Conservation (phyloP, 2,797 vertebrate species). For the Knipowitschia caucasica region DNA sequence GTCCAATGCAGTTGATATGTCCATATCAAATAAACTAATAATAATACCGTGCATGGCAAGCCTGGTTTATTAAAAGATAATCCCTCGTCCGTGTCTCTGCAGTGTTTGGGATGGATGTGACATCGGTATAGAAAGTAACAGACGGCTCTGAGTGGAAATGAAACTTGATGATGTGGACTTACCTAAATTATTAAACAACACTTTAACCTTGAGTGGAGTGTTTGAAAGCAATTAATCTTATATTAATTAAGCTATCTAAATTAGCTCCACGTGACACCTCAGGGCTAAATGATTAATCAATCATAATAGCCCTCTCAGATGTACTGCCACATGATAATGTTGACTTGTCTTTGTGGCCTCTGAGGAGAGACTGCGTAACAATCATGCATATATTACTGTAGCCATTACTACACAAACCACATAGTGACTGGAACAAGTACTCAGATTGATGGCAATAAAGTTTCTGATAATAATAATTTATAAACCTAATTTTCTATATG, state of each 20-base stretch:
- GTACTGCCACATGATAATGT: constrained; percentile 29
- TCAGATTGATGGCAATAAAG: background rate
- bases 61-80: constrained; percentile 1
- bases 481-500: background rate
- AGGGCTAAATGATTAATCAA: constrained; percentile 61
- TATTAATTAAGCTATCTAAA: constrained; percentile 69
- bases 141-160: constrained; percentile 32
- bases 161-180: constrained; percentile 51
- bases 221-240: constrained; percentile 58
- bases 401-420: background rate
- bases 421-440: constrained; percentile 1
- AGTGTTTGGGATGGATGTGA: background rate
- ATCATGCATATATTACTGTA: constrained; percentile 19
- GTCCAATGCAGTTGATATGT: too few relatives aligned
- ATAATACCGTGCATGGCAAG: background rate
- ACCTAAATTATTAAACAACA: constrained; percentile 67
- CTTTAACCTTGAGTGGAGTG: constrained; percentile 73
- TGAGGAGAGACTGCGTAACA: constrained; percentile 20
- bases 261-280: constrained; percentile 55
- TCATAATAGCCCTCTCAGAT: constrained; percentile 46
- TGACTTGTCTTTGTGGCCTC: constrained; percentile 27
- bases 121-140: constrained; percentile 3
- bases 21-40: too few relatives aligned
- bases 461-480: background rate
- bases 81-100: background rate